Evolutionary conservation across 2,797 vertebrate genomes (phyloP).

Genomic region (Petrocephalus sullivani): DNA sequence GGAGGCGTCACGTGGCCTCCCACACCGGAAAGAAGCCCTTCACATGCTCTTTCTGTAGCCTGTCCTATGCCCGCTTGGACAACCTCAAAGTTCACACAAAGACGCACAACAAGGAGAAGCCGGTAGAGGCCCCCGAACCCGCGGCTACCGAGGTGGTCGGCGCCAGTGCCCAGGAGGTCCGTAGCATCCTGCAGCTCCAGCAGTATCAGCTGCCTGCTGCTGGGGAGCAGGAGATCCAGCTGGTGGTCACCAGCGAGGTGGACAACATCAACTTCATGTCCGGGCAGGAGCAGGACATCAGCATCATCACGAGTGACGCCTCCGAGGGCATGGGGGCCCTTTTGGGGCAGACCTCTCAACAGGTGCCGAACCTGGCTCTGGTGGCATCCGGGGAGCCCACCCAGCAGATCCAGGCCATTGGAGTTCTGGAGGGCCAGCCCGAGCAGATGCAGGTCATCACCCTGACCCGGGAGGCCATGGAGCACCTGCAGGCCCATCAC

Average conservation of each 20-base stretch:
- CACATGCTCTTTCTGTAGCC: constrained; percentile 77
- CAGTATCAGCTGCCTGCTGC: constrained; percentile 73
- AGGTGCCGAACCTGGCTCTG: constrained; percentile 73
- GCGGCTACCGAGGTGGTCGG: constrained; percentile 21
- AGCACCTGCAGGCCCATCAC: constrained; percentile 77
- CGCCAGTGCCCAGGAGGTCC: constrained; percentile 59
- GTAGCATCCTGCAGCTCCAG: constrained; percentile 77
- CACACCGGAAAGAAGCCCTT: constrained; percentile 92
- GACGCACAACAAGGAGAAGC: constrained; percentile 82
- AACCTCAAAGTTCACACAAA: constrained; percentile 89
- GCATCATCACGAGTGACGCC: constrained; percentile 67
- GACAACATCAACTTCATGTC: constrained; percentile 79
- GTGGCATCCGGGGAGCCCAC: constrained; percentile 66
- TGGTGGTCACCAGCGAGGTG: constrained; percentile 77
- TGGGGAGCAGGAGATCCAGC: constrained; percentile 81
- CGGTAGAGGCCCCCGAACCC: not conserved
- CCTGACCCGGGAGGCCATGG: constrained; percentile 83
- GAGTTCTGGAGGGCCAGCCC: constrained; percentile 61
- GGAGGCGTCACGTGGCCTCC: constrained; percentile 83
- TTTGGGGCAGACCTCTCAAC: constrained; percentile 68
- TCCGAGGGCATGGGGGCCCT: constrained; percentile 56
- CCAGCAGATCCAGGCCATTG: constrained; percentile 70
- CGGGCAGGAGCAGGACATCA: constrained; percentile 69
- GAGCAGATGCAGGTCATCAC: constrained; percentile 91
- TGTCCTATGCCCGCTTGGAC: constrained; percentile 87